Evolutionary conservation across 2,113 vertebrate species (phyloP), one percentile per base, ranked within the genome.

Genomic region (Pipra filicauda): DNA sequence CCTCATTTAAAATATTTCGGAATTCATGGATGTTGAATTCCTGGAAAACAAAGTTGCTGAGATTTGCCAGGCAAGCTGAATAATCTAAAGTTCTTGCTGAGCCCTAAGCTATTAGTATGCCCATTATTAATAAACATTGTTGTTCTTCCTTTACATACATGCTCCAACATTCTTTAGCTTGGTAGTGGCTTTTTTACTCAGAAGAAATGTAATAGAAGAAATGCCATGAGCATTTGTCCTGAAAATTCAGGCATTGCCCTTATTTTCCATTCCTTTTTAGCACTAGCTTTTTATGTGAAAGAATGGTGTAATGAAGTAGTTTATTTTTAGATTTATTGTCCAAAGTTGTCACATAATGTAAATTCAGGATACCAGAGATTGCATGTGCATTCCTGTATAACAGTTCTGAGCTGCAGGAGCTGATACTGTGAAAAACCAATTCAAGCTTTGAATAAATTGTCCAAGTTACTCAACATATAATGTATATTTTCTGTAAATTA

Each of bases 1-100:
- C 39, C 8, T 52, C 19, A 92, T 79, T 84, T 88, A 92, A 95
- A 92, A 88, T 85, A 75, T 43, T 89, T 64, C 28, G 5, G 26
- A 72, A 78, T 22, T 72, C 3, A 2, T 54, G 55, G 30, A 51
- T 76, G 20, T 13, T 85, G 48, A 66, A 73, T 84, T 93, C 49
- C 57, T 84, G 28, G 43, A 84, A 80, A 93, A 86, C 35, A 80
- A 70, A 62, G 81, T 80, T 89, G 72, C 51, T 84, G 62, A 96
- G 91, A 76, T 95, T 96, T 97, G 76, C 89, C 96, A 96, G 62
- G 79, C 74, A 94, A 95, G 92, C 72, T 96, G 95, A 96, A 97
- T 94, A 93, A 93, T 89, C 95, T 90, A 65, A 97, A 97, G 91
- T 95, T 96, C 82, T 98, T 84, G 78, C 94, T 97, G 94, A 97